These are phyloP conservation scores for Hymenopus coronatus DNA, from an alignment of 2,888 invertebrate species.

Conservation along the genomic window DNA sequence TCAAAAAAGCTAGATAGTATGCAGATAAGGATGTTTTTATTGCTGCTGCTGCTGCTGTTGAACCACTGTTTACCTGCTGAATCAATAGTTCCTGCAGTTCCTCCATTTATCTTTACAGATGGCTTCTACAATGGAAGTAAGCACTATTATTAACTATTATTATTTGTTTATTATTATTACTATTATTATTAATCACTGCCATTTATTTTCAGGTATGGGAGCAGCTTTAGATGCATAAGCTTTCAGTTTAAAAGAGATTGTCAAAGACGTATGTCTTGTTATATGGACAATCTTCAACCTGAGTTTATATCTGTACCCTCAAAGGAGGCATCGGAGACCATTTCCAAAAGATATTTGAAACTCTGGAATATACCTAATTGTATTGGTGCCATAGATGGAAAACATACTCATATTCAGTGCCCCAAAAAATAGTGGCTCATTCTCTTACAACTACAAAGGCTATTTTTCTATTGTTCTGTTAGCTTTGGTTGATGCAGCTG, in stretches of 20 bases:
- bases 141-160: not conserved
- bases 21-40: not conserved
- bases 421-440: too few relatives aligned
- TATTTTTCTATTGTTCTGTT: not conserved
- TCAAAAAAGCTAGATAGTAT: not conserved
- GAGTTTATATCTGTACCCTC: not conserved
- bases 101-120: not conserved
- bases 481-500: slow-evolving; percentile 8
- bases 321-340: not conserved
- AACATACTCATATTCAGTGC: not conserved
- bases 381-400: not conserved
- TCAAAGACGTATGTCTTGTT: not conserved
- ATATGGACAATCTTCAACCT: not conserved
- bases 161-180: too few relatives aligned
- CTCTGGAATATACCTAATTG: slow-evolving; percentile 20
- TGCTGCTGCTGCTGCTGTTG: not conserved
- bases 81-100: not conserved
- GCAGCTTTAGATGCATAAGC: not conserved
- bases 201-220: not conserved
- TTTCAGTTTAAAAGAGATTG: not conserved
- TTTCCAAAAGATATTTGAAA: not conserved
- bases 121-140: not conserved
- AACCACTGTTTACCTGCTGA: not conserved
- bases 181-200: too few relatives aligned
- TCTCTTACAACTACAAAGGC: slow-evolving; percentile 5